Evolutionary conservation across 1,140 invertebrate genomes (phyloP), one percentile per base, ranked within the genome.

Genomic region (Drosophila willistoni): DNA sequence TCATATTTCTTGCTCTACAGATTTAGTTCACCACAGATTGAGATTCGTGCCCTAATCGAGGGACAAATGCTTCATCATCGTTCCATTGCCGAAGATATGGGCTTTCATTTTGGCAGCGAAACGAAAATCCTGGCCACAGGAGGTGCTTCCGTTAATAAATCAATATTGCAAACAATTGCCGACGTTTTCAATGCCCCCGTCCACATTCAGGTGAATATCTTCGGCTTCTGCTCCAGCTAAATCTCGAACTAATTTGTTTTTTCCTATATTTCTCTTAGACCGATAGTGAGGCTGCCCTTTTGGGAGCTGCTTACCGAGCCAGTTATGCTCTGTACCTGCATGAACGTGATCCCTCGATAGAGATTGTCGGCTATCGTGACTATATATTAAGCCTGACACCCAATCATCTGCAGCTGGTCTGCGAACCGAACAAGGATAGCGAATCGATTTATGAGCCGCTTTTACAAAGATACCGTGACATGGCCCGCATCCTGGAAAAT

Each of bases 111-210:
- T 76, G 85, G 90, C 0, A 75, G 33, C 4, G 57, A 92, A 25
- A 91, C 91, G 1, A 84, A 91, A 73, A 92, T 99, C 64, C 93
- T 99, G 72, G 98, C 97, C 9, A 99, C 98, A 3, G 98, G 98
- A 34, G 98, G 98, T 59, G 97, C 97, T 1, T 98, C 98, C 0
- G 93, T 93, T 4, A 99, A 99, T 92, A 95, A 94, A 91, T 93
- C 94, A 1, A 94, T 98, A 69, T 92, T 98, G 22, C 97, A 98
- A 94, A 96, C 98, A 19, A 93, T 98, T 36, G 93, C 97, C 0
- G 97, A 99, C 92, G 96, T 98, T 1, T 99, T 99, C 90, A 97
- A 98, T 93, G 94, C 96, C 10, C 96, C 97, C 3, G 98, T 99
- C 2, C 98, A 97, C 91, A 94, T 95, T 41, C 95, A 95, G 92